A percentile compares a stretch with the other conserved stretches of the same genome.
These are phyloP conservation scores for Pollenia griseotomentosa DNA, from an alignment of 2,888 invertebrate species.

Conservation along the genomic window DNA sequence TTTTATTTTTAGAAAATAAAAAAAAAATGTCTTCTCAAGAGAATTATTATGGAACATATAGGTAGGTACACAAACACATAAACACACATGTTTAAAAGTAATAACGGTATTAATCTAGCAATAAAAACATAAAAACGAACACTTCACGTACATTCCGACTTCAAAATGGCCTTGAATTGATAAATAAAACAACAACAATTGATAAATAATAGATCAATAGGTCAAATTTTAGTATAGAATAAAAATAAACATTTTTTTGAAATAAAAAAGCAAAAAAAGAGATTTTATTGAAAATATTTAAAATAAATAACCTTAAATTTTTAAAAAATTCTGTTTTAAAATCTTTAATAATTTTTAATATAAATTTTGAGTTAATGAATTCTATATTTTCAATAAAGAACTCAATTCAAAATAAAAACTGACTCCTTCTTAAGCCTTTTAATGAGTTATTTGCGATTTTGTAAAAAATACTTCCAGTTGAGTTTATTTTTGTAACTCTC, in stretches of 20 bases:
- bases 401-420: background rate
- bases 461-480: conserved; percentile 29
- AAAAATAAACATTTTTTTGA: background rate
- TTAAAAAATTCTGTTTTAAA: too few species aligned
- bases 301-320: too few species aligned
- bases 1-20: conserved; percentile 53
- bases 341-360: background rate
- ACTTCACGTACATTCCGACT: background rate
- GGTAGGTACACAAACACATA: background rate
- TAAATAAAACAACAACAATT: conserved; percentile 11
- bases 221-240: conserved; percentile 43
- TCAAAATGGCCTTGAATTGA: conserved; percentile 60
- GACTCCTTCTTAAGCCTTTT: background rate
- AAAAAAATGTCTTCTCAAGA: conserved; percentile 54
- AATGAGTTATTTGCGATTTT: background rate
- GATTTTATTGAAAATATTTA: background rate
- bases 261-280: too few species aligned
- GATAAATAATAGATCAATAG: conserved; percentile 70
- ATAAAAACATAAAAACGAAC: conserved; percentile 40
- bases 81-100: conserved; percentile 4
- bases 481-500: background rate
- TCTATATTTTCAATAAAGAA: background rate
- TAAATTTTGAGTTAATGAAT: background rate
- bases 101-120: conserved; percentile 25
- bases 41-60: conserved; percentile 10